Base-by-base conservation (phyloP, 2,113 vertebrate species). In the Burhinus bistriatus region DNA sequence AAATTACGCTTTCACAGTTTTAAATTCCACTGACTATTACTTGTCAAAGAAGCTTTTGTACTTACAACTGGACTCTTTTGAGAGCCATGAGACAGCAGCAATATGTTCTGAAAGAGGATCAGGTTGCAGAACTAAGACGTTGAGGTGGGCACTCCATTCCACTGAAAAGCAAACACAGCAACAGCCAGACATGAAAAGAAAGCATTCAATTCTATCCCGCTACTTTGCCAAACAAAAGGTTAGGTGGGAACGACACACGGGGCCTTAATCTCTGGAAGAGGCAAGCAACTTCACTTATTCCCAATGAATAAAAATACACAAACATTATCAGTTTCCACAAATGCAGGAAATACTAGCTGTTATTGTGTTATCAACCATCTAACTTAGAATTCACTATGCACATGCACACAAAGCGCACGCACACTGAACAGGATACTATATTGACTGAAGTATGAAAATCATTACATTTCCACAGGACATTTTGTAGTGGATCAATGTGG, bases 131-230 rank as follows among this genome's bases (percentile, higher is more conserved):
- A 99, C 90, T 7, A 88, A 94, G 55, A 98, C 17, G 8, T 98
- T 98, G 97, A 99, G 97, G 34, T 98, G 97, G 13, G 99, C 98
- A 94, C 97, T 99, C 99, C 99, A 99, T 86, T 99, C 99, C 99
- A 99, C 99, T 99, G 97, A 11, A 82, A 95, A 83, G 59, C 27
- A 83, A 81, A 83, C 36, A 87, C 23, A 89, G 69, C 81, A 89
- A 79, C 11, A 81, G 62, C 11, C 61, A 89, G 69, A n/a, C 25
- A 45, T 96, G 75, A 91, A 89, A 84, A 84, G 73, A 19, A 3
- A 11, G 9, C 32, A 79, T 34, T 94, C 51, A 83, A 29, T 78
- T 81, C 55, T 69, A 27, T 49, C 49, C 65, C 30, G 40, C 49
- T 61, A 5, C 66, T 76, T 89, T 52, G 57, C 57, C n/a, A 76